Base-by-base conservation (phyloP, 2,113 vertebrate species). In the Eurypyga helias region DNA sequence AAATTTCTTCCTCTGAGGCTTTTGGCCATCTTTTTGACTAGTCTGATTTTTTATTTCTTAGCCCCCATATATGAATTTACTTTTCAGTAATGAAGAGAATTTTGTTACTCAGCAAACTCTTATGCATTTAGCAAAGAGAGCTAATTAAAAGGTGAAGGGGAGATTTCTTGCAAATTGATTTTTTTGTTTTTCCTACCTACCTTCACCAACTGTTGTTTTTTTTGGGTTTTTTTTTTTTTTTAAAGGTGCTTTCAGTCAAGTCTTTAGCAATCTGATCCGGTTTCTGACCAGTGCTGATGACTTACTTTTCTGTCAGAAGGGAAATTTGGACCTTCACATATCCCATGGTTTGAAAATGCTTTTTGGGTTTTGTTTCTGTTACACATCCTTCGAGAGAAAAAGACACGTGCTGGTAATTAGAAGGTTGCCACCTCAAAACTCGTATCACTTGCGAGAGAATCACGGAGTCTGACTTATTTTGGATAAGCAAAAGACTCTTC, bases 361-460 rank as follows among this genome's bases (percentile, higher is more conserved):
- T 84, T 77, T 73, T 41, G 34, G 21, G 6, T 46, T 51, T 87
- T 89, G 6, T 36, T 84, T 91, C 93, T 80, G 71, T 91, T 46
- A 25, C 51, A 45, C 13, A 87, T 96, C 58, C 78, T 80, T 90
- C 93, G 62, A 55, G 80, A 95, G 72, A 92, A 96, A 70, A 77
- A 84, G 29, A 12, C 87, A 67, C 2, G 1, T 93, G 67, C 45
- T 92, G 57, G 48, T 77, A 36, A 71, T 91, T 92, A 52, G 71
- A 87, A 88, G 70, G 36, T 89, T 96, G 67, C 80, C 73, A 87
- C 88, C 61, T 93, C 89, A 94, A 91, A 92, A 75, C 65, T 93
- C 48, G 4, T 69, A 48, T 91, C 85, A 34, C 67, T 85, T 49
- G 58, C 51, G 90, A 61, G 87, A 83, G 34, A 64, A 24, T 87